Conservation (phyloP, 2,797 vertebrate genomes). For the Sebastes variabilis region DNA sequence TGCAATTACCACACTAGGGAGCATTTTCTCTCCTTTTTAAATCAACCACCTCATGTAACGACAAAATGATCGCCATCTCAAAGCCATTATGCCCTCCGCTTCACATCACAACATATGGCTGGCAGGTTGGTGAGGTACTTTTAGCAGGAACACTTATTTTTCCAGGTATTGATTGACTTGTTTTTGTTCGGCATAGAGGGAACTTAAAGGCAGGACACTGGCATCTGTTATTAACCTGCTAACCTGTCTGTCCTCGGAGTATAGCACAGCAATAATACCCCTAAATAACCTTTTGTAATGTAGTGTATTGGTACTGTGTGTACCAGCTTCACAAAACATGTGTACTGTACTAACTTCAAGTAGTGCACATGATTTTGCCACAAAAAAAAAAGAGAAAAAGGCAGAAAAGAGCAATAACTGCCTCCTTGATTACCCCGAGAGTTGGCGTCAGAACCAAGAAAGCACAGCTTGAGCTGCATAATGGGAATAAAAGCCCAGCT, state of each 20-base stretch:
- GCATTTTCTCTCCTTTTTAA: not conserved
- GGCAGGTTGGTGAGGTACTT: not conserved
- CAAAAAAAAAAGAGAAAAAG: not conserved
- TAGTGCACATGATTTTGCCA: not conserved
- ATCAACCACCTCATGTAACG: not conserved
- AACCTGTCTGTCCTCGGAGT: not conserved
- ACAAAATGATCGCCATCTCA: not conserved
- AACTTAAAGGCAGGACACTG: not conserved
- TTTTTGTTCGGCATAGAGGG: not conserved
- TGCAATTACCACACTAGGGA: not conserved
- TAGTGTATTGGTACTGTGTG: not conserved
- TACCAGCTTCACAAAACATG: not conserved
- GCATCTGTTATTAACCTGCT: not conserved
- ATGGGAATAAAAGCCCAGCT: slow-evolving; percentile 43
- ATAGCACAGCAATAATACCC: not conserved
- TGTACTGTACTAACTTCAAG: not conserved
- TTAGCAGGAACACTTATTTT: not conserved
- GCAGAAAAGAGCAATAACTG: slow-evolving; percentile 5
- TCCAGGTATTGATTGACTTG: not conserved
- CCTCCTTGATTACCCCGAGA: slow-evolving; percentile 48
- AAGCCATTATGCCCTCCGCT: not conserved
- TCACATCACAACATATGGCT: not conserved
- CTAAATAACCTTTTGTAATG: not conserved
- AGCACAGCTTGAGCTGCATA: slow-evolving; percentile 42
- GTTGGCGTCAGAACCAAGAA: slow-evolving; percentile 15